Conservation (phyloP, 2,113 vertebrate genomes). For the Dromaius novaehollandiae region DNA sequence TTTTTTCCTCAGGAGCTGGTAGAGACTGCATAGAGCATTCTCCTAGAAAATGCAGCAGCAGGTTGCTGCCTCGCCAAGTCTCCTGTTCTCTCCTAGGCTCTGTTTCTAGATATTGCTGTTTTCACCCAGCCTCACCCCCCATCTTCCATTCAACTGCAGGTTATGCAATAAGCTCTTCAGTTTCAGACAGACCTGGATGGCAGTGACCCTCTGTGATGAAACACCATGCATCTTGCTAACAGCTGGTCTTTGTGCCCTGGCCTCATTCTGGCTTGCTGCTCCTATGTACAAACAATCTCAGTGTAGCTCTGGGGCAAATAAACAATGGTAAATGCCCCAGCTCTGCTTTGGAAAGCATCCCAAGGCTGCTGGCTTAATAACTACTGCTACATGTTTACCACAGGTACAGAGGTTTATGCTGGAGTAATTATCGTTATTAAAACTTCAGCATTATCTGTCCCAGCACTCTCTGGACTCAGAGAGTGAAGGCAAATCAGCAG, state of each 20-base stretch:
- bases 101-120: rapidly evolving
- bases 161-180: not conserved
- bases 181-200: not conserved
- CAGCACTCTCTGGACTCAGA: not conserved
- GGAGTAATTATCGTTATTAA: not conserved
- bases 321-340: not conserved
- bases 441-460: not conserved
- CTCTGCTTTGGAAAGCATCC: not conserved
- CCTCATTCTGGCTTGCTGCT: not conserved
- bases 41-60: not conserved
- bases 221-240: not conserved
- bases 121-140: not conserved
- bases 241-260: not conserved
- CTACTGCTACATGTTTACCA: rapidly evolving
- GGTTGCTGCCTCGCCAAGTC: not conserved
- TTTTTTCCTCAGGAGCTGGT: not conserved
- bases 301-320: not conserved
- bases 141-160: not conserved
- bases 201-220: not conserved
- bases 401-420: not conserved
- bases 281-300: not conserved
- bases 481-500: not conserved
- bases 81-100: not conserved
- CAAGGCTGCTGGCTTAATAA: not conserved
- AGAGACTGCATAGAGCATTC: not conserved